phyloP scores from a whole-genome alignment of 2,797 vertebrate genomes.

The Etheostoma perlongum region DNA sequence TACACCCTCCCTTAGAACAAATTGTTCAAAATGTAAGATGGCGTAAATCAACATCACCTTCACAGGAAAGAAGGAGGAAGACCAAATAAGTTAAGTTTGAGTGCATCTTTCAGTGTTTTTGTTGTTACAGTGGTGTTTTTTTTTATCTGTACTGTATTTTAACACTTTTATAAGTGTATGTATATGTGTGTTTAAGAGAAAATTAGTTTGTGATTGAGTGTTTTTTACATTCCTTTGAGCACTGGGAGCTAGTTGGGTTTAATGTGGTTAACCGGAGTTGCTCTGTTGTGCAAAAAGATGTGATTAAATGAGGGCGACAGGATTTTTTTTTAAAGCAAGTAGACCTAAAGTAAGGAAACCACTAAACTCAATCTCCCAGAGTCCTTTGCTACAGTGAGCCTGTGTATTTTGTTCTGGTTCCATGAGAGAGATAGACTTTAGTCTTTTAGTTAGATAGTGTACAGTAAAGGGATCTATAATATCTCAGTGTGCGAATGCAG shows the following conservation, averaged over 20 bases:
- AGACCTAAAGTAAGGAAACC: slow-evolving; percentile 57
- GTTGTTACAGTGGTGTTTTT: slow-evolving; percentile 24
- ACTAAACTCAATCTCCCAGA: slow-evolving; percentile 80
- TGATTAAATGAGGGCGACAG: slow-evolving; percentile 7
- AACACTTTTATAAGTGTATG: slow-evolving; percentile 14
- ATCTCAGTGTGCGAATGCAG: slow-evolving; percentile 71
- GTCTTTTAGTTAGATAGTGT: slow-evolving; percentile 45
- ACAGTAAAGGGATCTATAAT: slow-evolving; percentile 50
- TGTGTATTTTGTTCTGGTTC: slow-evolving; percentile 66
- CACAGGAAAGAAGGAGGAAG: slow-evolving; percentile 6
- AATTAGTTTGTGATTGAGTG: slow-evolving; percentile 1
- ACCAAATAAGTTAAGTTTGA: slow-evolving; percentile 19
- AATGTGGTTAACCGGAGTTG: slow-evolving; percentile 36
- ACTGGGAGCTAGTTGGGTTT: slow-evolving; percentile 58
- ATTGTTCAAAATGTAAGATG: not conserved
- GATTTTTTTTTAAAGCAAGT: not conserved
- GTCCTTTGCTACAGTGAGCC: slow-evolving; percentile 81
- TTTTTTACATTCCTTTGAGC: slow-evolving; percentile 60
- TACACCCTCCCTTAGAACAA: not conserved
- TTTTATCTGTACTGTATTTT: slow-evolving; percentile 63
- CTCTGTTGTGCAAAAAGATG: slow-evolving; percentile 7
- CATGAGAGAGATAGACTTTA: slow-evolving; percentile 43
- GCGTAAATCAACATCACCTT: not conserved
- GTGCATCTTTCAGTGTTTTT: slow-evolving; percentile 38
- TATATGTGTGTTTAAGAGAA: slow-evolving; percentile 21